Evolutionary conservation across 2,113 vertebrate genomes (phyloP).

Genomic region (Panthera leo): DNA sequence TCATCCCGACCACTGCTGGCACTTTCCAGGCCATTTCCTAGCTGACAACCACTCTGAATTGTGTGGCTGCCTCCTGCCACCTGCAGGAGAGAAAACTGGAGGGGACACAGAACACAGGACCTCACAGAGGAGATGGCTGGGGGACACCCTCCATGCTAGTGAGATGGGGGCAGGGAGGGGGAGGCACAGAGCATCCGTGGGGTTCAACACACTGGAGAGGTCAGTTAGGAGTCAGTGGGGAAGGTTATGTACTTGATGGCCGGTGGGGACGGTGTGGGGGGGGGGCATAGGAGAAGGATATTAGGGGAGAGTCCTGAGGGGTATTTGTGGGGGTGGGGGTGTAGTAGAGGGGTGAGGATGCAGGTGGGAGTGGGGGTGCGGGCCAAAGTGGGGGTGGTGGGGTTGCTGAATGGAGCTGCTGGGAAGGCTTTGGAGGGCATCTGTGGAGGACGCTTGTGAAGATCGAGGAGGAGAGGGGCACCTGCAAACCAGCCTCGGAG

Average conservation of each 20-base stretch:
- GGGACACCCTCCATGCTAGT: neutral
- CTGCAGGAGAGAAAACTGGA: neutral
- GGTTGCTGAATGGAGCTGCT: neutral
- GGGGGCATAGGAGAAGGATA: neutral
- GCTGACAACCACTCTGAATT: neutral
- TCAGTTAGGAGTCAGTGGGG: neutral
- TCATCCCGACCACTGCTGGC: neutral
- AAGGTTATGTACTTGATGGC: neutral
- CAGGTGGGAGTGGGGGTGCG: neutral
- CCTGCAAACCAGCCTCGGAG: neutral
- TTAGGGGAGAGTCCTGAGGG: neutral
- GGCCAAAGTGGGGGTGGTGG: neutral
- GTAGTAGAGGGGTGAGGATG: no score
- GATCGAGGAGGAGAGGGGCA: neutral
- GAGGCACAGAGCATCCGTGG: neutral
- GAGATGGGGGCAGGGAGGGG: neutral
- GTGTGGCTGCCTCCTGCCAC: neutral
- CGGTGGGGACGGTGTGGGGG: no score
- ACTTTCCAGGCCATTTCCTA: neutral
- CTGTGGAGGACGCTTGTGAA: neutral
- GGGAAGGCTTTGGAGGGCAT: no score
- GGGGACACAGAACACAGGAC: neutral
- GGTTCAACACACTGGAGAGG: neutral
- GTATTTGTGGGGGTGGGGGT: neutral
- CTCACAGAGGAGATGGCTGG: neutral